Evolutionary conservation across 2,113 vertebrate species (phyloP).

Genomic region (Pachypanchax playfairii): DNA sequence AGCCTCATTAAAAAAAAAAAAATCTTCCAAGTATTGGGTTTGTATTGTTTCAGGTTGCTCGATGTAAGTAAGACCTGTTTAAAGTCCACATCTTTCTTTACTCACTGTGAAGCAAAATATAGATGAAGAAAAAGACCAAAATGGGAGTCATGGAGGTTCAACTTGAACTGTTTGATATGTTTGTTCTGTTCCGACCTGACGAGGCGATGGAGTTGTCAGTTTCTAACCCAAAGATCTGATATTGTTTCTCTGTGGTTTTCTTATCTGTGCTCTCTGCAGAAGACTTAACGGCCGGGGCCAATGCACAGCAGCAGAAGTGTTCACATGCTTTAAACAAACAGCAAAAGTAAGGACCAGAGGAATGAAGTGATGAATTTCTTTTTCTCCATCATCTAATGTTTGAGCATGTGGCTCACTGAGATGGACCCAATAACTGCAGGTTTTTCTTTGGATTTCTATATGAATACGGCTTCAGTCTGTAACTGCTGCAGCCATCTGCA

Average conservation of each 20-base stretch:
- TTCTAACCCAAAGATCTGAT: conserved; percentile 40
- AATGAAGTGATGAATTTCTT: neutral
- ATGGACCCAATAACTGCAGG: neutral
- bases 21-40: neutral
- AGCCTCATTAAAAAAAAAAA: neutral
- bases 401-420: conserved; percentile 2
- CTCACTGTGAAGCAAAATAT: neutral
- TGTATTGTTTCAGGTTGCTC: too few relatives aligned
- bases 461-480: neutral
- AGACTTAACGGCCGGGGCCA: conserved; percentile 27
- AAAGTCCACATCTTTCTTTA: too few relatives aligned
- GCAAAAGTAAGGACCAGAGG: neutral
- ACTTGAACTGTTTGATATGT: conserved; percentile 12
- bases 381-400: neutral
- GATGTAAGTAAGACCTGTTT: too few relatives aligned
- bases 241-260: conserved; percentile 37
- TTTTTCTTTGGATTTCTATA: neutral
- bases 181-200: conserved; percentile 13
- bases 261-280: conserved; percentile 43
- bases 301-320: conserved; percentile 7
- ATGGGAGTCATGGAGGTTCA: conserved; percentile 8
- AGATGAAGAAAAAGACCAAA: conserved; percentile 11
- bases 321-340: conserved; percentile 4
- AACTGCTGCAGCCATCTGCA: neutral
- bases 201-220: conserved; percentile 48